These are phyloP conservation scores for Lepidothrix coronata DNA, from an alignment of 2,113 vertebrate genomes.

Conservation along the genomic window DNA sequence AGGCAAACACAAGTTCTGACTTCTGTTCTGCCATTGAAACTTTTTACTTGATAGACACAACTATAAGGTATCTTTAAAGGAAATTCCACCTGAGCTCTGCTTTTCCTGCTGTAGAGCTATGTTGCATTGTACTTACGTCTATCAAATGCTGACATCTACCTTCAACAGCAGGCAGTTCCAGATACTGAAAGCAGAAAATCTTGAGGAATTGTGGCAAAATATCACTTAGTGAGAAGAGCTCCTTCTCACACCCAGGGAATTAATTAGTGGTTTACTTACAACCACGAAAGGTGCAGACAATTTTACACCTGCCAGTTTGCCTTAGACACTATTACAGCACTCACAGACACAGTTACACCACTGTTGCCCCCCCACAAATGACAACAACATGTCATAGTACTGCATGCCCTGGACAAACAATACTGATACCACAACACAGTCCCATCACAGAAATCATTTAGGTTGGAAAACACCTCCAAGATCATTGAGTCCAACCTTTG, in stretches of 20 bases:
- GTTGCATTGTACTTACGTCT: neutral
- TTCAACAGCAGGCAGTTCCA: rapidly evolving
- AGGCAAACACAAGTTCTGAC: neutral
- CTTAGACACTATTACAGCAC: neutral
- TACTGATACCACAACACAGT: rapidly evolving
- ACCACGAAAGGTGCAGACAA: rapidly evolving
- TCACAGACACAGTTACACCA: rapidly evolving
- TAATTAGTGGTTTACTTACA: neutral
- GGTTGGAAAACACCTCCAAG: neutral
- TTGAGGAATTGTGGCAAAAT: neutral
- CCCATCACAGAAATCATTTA: neutral
- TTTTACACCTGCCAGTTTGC: too few relatives aligned
- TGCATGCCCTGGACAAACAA: neutral
- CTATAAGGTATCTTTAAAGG: neutral
- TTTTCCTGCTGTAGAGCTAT: neutral
- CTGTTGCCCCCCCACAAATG: too few relatives aligned
- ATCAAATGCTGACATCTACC: neutral
- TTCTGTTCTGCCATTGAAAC: neutral
- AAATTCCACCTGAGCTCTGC: neutral
- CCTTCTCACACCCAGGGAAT: neutral
- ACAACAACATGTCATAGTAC: rapidly evolving
- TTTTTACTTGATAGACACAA: neutral
- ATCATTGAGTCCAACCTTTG: neutral
- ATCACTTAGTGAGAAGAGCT: neutral
- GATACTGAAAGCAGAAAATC: neutral